These are phyloP conservation scores for Gadus chalcogrammus DNA, from an alignment of 2,113 vertebrate genomes.

Conservation along the genomic window DNA sequence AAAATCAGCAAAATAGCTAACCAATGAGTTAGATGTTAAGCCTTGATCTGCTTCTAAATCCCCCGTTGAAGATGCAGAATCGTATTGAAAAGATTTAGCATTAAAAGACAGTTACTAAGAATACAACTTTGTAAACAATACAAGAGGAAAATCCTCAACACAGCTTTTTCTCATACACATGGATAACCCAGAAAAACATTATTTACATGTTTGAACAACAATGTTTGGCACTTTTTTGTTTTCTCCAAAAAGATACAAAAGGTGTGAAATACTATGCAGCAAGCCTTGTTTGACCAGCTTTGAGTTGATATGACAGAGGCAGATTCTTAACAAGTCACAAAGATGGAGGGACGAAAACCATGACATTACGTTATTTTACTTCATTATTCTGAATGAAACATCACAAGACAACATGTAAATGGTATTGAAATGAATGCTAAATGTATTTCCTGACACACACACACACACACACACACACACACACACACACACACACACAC, in stretches of 20 bases:
- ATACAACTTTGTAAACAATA: conserved; percentile 92
- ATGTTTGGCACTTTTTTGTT: conserved; percentile 87
- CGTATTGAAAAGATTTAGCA: conserved; percentile 55
- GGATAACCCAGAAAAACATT: conserved; percentile 81
- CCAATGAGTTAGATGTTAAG: conserved; percentile 25
- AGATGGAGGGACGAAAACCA: conserved; percentile 9
- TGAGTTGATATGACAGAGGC: conserved; percentile 29
- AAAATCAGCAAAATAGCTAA: conserved; percentile 50
- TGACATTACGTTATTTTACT: conserved; percentile 5
- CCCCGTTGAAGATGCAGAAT: conserved; percentile 41
- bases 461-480: too few species aligned
- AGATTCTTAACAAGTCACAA: conserved; percentile 38
- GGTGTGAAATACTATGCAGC: conserved; percentile 10
- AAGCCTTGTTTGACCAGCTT: conserved; percentile 35
- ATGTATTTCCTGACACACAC: too few species aligned
- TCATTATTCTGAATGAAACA: background rate
- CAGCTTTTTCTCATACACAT: conserved; percentile 81
- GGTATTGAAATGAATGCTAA: too few species aligned
- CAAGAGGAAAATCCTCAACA: conserved; percentile 83
- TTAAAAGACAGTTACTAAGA: conserved; percentile 70
- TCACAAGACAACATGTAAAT: too few species aligned
- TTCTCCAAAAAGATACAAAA: conserved; percentile 52
- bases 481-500: too few species aligned
- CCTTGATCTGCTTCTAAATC: conserved; percentile 59
- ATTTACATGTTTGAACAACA: conserved; percentile 97